A percentile compares a stretch with the other conserved stretches of the same genome.
phyloP scores from a whole-genome alignment of 2,113 vertebrate species.

The Malaclemys terrapin region DNA sequence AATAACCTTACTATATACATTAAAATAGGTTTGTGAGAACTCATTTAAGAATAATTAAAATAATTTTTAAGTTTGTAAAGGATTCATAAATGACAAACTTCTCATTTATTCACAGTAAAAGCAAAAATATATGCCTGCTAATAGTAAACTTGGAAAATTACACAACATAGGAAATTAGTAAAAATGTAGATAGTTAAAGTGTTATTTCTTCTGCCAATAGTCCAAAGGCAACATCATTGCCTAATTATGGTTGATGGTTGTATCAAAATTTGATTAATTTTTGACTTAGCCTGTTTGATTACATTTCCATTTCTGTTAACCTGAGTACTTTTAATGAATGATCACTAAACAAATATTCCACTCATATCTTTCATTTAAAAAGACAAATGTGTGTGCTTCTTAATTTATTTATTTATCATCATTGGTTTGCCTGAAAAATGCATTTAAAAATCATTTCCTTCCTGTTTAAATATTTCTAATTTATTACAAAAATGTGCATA shows the following conservation, averaged over 20 bases:
- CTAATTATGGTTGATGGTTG: background rate
- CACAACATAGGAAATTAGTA: background rate
- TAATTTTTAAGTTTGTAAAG: background rate
- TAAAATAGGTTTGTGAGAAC: background rate
- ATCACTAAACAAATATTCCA: background rate
- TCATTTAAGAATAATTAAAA: background rate
- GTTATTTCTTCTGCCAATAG: background rate
- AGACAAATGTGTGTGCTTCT: background rate
- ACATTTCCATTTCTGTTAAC: background rate
- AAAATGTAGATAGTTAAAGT: background rate
- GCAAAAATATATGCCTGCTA: background rate
- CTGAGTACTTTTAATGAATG: background rate
- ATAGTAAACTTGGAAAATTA: background rate
- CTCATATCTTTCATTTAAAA: background rate
- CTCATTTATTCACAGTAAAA: fast-evolving
- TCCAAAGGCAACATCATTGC: background rate
- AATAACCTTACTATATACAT: background rate
- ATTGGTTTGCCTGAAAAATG: fast-evolving
- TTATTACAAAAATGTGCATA: background rate
- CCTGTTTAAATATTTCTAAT: background rate
- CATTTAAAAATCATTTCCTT: background rate
- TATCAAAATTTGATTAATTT: background rate
- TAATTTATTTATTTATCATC: background rate
- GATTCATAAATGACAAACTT: background rate
- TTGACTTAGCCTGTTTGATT: background rate